Conservation (phyloP, 2,797 vertebrate genomes). For the Enteromius radiatus region DNA sequence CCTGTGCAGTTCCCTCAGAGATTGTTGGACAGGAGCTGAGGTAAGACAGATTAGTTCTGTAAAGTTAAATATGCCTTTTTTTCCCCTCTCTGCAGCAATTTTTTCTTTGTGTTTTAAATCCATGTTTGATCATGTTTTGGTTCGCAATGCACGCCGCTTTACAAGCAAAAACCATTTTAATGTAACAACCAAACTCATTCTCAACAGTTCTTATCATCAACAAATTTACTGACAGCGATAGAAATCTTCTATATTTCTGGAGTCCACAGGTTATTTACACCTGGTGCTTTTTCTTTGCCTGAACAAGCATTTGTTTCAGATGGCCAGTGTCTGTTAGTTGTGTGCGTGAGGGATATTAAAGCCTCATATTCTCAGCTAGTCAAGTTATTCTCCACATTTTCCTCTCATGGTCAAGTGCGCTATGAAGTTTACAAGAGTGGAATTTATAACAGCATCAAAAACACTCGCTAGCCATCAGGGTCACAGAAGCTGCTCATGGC, state of each 20-base stretch:
- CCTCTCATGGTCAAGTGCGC: conserved; percentile 46
- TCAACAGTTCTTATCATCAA: conserved; percentile 11
- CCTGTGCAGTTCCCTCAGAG: conserved; percentile 84
- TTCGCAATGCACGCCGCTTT: conserved; percentile 13
- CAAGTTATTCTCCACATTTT: conserved; percentile 20
- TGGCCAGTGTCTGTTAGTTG: conserved; percentile 7
- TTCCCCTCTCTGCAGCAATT: not conserved
- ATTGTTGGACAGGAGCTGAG: conserved; percentile 91
- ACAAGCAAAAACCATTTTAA: conserved; percentile 25
- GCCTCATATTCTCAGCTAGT: not conserved
- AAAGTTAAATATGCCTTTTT: conserved; percentile 16
- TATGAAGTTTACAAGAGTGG: conserved; percentile 44
- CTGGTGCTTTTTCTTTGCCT: not conserved
- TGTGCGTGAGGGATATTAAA: not conserved
- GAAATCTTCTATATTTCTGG: not conserved
- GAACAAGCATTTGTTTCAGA: not conserved
- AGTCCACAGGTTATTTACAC: not conserved
- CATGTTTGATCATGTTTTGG: conserved; percentile 18
- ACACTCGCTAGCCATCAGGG: conserved; percentile 26
- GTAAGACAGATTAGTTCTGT: conserved; percentile 70
- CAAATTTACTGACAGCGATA: conserved; percentile 1
- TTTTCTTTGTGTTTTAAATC: conserved; percentile 56
- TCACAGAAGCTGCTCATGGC: conserved; percentile 33
- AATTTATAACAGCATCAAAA: conserved; percentile 42
- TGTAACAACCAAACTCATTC: conserved; percentile 33